Conservation (phyloP, 2,797 vertebrate species). For the Simalia tracyae region DNA sequence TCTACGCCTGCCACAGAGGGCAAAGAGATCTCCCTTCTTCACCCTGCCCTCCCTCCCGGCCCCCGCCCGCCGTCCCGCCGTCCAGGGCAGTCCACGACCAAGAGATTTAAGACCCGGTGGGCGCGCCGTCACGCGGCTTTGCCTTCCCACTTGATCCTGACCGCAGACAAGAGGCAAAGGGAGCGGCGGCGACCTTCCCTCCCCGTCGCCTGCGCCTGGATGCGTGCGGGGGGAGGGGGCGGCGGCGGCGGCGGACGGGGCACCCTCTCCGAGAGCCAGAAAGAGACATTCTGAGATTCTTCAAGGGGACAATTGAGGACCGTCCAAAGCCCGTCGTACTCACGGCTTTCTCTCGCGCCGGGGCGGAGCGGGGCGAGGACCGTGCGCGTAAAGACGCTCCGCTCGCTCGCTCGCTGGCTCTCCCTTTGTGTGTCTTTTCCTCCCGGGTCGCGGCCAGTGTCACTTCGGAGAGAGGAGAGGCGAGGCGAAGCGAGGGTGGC, state of each 20-base stretch:
- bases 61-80: neutral
- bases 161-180: neutral
- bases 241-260: too few relatives aligned
- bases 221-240: neutral
- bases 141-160: slow-evolving; percentile 27
- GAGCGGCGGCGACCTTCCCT: neutral
- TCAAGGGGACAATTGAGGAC: neutral
- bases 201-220: neutral
- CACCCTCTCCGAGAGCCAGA: neutral
- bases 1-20: neutral
- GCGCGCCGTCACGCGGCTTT: neutral
- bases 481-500: neutral
- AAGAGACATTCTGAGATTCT: neutral
- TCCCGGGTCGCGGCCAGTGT: neutral
- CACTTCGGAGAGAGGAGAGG: neutral
- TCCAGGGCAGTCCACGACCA: neutral
- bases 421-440: slow-evolving; percentile 7
- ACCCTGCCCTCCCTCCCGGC: neutral
- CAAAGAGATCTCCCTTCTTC: neutral
- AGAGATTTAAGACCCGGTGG: neutral
- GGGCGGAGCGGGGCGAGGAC: neutral
- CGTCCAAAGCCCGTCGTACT: neutral
- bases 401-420: neutral
- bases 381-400: neutral
- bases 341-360: neutral